phyloP scores from a whole-genome alignment of 2,797 vertebrate genomes.

The Monodelphis domestica region DNA sequence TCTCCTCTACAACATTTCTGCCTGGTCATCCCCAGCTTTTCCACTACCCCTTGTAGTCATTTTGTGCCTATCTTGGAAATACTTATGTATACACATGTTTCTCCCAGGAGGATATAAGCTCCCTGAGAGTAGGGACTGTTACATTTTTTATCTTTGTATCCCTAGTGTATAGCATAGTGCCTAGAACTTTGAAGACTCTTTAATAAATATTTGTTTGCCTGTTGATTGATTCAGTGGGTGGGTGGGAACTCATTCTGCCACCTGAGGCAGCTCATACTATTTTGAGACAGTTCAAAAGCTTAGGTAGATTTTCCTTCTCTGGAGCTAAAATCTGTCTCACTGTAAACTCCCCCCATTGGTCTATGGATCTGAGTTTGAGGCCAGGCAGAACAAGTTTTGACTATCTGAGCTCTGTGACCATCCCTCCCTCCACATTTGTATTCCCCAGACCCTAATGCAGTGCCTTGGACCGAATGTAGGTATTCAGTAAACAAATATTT shows the following conservation, averaged over 20 bases:
- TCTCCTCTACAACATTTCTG: background rate
- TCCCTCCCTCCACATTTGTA: background rate
- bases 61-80: background rate
- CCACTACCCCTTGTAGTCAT: background rate
- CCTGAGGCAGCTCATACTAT: background rate
- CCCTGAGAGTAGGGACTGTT: background rate
- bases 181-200: background rate
- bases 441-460: background rate
- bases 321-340: background rate
- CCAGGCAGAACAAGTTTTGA: background rate
- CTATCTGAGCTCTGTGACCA: background rate
- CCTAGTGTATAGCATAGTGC: background rate
- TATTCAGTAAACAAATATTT: background rate
- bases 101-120: background rate
- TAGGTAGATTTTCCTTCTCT: background rate
- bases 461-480: background rate
- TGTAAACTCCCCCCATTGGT: too few species aligned
- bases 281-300: background rate
- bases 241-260: background rate
- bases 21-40: background rate
- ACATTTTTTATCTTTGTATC: background rate
- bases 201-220: background rate
- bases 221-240: background rate
- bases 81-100: background rate
- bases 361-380: background rate